Evolutionary conservation across 2,113 vertebrate species (phyloP).

Genomic region (Ameiurus melas): DNA sequence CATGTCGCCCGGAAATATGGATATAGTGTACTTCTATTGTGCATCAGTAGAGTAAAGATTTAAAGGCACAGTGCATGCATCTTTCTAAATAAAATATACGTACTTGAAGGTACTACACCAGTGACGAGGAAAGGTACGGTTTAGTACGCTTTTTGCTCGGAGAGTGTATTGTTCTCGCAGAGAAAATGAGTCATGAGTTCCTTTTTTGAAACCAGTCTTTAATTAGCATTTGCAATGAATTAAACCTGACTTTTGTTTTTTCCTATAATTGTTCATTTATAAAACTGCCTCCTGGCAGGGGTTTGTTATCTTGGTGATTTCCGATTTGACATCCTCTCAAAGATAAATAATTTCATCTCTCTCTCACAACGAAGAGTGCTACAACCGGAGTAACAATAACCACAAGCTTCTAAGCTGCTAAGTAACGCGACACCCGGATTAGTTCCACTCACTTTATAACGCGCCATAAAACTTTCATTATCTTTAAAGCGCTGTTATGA

Average conservation of each 20-base stretch:
- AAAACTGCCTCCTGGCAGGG: constrained; percentile 71
- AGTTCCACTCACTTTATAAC: not conserved
- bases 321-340: constrained; percentile 75
- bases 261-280: constrained; percentile 78
- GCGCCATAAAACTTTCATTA: constrained; percentile 38
- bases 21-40: not conserved
- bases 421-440: not conserved
- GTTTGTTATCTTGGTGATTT: constrained; percentile 68
- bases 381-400: not conserved
- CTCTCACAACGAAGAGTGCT: not conserved
- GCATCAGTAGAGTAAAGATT: not conserved
- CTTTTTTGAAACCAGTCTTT: constrained; percentile 52
- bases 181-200: constrained; percentile 57
- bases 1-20: not conserved
- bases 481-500: constrained; percentile 5
- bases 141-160: not conserved
- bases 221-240: constrained; percentile 61
- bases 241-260: constrained; percentile 70
- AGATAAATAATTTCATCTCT: constrained; percentile 68
- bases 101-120: not conserved
- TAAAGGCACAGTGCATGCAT: not conserved
- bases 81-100: not conserved
- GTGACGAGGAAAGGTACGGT: not conserved
- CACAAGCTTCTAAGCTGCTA: not conserved
- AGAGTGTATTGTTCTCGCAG: constrained; percentile 61